Conservation (phyloP, 2,888 invertebrate species). For the Orthonychiurus folsomi region DNA sequence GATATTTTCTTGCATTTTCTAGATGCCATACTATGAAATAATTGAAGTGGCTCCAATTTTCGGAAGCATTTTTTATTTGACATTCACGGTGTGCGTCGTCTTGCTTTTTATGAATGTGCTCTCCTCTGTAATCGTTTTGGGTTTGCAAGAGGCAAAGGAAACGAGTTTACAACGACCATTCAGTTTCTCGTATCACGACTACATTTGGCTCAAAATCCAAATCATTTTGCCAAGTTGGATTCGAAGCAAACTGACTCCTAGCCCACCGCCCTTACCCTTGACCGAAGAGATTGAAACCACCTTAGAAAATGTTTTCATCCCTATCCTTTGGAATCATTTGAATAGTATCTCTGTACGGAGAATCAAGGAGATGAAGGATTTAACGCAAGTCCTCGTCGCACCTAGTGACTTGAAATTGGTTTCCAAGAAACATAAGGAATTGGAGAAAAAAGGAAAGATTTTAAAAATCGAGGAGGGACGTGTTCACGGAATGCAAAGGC, state of each 20-base stretch:
- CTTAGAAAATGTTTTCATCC: background rate
- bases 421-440: background rate
- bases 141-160: background rate
- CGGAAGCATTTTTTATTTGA: background rate
- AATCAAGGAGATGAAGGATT: background rate
- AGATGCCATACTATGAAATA: background rate
- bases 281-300: too few species aligned
- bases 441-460: background rate
- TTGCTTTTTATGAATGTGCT: background rate
- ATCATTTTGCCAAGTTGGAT: background rate
- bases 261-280: too few species aligned
- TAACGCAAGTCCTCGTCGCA: background rate
- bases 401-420: background rate
- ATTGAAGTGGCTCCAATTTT: background rate
- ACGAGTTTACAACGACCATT: background rate
- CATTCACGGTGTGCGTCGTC: background rate
- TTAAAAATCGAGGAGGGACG: background rate
- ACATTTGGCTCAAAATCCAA: background rate
- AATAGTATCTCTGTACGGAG: background rate
- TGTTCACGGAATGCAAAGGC: background rate
- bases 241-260: background rate
- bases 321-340: background rate
- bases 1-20: too few species aligned
- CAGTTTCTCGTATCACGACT: background rate
- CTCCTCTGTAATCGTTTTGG: background rate